phyloP scores from a whole-genome alignment of 2,797 vertebrate species.

The Kryptolebias ocellatus region DNA sequence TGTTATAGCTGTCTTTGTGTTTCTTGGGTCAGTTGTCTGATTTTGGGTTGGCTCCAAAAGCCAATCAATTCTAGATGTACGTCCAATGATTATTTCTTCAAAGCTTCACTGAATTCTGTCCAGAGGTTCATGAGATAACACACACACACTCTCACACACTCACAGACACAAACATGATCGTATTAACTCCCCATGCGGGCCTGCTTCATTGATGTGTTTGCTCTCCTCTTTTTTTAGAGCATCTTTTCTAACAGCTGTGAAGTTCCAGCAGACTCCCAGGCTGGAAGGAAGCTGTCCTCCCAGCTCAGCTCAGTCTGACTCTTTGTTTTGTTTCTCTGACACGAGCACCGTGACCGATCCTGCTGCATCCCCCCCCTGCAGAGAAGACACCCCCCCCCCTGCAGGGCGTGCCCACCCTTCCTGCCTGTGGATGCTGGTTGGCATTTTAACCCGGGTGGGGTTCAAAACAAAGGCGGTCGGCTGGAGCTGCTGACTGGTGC shows the following conservation, averaged over 20 bases:
- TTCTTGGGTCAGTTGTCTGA: no score
- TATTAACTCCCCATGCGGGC: no score
- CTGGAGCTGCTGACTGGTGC: conserved; percentile 61
- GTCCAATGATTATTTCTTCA: no score
- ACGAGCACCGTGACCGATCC: neutral
- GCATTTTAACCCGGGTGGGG: conserved; percentile 69
- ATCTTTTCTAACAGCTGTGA: neutral
- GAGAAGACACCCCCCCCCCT: conserved; percentile 45
- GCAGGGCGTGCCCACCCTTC: conserved; percentile 26
- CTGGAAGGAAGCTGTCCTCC: conserved; percentile 3
- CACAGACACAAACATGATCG: no score
- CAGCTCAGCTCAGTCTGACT: neutral
- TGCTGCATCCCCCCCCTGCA: conserved; percentile 32
- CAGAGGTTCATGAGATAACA: no score
- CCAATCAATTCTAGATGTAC: no score
- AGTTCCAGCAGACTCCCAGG: conserved; percentile 25
- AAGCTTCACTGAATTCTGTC: no score
- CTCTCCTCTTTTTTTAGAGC: no score
- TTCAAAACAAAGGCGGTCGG: conserved; percentile 67
- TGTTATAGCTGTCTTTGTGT: no score
- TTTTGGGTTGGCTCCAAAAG: no score
- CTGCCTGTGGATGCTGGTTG: conserved; percentile 57
- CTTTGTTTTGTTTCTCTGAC: neutral
- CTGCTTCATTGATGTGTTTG: no score
- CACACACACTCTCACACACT: no score